Conservation (phyloP, 2,888 invertebrate genomes). For the Coelinius sp. region DNA sequence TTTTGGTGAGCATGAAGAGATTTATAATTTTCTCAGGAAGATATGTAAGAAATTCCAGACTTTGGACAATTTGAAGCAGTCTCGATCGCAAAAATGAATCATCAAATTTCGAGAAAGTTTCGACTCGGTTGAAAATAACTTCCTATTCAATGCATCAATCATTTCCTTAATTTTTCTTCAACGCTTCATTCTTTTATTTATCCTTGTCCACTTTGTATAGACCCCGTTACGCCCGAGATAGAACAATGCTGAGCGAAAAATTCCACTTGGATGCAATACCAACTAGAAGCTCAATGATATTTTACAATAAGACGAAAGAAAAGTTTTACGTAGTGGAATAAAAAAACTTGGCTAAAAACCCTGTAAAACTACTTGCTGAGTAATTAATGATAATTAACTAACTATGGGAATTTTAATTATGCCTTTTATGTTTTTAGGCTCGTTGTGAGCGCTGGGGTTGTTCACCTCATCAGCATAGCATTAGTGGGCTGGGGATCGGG, state of each 20-base stretch:
- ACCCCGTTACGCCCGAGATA: constrained; percentile 13
- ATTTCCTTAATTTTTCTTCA: background rate
- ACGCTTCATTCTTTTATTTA: constrained; percentile 10
- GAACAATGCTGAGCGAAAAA: constrained; percentile 17
- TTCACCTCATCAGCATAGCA: constrained; percentile 82
- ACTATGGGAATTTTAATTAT: constrained; percentile 28
- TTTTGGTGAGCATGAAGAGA: constrained; percentile 78
- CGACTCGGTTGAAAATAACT: background rate
- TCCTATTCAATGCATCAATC: background rate
- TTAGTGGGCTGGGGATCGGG: constrained; percentile 82
- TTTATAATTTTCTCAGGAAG: background rate
- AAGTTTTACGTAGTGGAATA: background rate
- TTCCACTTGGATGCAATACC: background rate
- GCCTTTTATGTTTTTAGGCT: constrained; percentile 73
- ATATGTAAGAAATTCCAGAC: background rate
- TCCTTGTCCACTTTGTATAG: background rate
- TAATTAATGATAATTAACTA: constrained; percentile 24
- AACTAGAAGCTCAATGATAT: constrained; percentile 5
- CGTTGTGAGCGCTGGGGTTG: constrained; percentile 79
- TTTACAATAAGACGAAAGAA: background rate
- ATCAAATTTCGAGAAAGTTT: background rate
- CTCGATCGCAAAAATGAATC: too few species aligned
- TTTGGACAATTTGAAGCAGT: too few species aligned
- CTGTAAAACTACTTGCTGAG: background rate
- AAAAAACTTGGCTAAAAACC: constrained; percentile 18